Base-by-base conservation (phyloP, 2,113 vertebrate genomes). In the Castor canadensis region DNA sequence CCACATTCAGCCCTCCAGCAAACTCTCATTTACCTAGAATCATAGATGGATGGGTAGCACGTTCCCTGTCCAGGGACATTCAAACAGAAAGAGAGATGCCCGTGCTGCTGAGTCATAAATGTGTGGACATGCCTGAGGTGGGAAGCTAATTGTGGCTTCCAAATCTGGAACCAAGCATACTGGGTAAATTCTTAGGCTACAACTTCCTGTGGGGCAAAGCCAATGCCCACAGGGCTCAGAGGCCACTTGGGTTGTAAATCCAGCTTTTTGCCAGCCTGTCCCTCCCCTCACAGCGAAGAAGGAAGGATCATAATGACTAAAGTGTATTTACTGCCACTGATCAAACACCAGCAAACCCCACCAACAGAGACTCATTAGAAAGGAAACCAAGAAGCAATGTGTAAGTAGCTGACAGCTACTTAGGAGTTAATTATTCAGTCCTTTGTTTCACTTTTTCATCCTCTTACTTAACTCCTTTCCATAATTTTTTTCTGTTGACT, bases 371-470 rank as follows among this genome's bases (percentile, higher is more conserved):
- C 77, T 67, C 73, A 64, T 66, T 71, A 73, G 85, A 72, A 95
- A 94, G 56, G 28, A 96, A 92, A 73, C 3, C 24, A 56, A 80
- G 79, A 64, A 72, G 73, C 28, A 72, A 81, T 11, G 38, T 81
- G 38, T 26, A 86, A 96, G 76, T 85, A 81, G 22, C 66, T 30
- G 58, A 76, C 60, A 40, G 67, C 67, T 87, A 77, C 32, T 88
- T 82, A 64, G 73, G 64, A 91, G n/a, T 85, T 96, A 28, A 90
- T 92, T 73, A 88, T 76, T 94, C 58, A 58, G 40, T 47, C 52
- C n/a, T 95, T 47, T 93, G 90, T 17, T 85, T 87, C 49, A 47
- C n/a, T 79, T 38, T 86, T 72, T 49, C 77, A 76, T 69, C n/a
- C 58, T 96, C 28, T 45, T 47, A 30, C 45, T 90, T 66, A 54